These are phyloP conservation scores for Mobula hypostoma DNA, from an alignment of 2,113 vertebrate genomes.

Conservation along the genomic window DNA sequence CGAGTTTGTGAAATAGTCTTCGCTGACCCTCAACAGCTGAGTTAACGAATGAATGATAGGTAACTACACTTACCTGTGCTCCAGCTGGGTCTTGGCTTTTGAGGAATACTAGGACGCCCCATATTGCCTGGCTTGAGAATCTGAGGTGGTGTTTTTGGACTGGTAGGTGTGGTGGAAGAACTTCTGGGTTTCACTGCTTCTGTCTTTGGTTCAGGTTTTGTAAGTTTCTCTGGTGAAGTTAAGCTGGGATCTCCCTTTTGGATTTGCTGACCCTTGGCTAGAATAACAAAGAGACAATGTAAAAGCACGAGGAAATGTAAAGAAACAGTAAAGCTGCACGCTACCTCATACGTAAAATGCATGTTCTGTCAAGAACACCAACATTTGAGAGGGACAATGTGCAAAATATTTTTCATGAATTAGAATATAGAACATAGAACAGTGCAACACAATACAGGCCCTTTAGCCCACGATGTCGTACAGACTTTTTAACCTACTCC, in stretches of 20 bases:
- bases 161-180: slow-evolving; percentile 56
- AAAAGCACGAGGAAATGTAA: neutral
- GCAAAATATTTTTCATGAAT: neutral
- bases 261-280: slow-evolving; percentile 58
- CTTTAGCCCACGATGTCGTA: no score
- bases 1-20: neutral
- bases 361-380: neutral
- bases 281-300: slow-evolving; percentile 40
- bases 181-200: slow-evolving; percentile 63
- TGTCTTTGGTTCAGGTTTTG: slow-evolving; percentile 62
- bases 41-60: neutral
- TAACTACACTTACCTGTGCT: slow-evolving; percentile 66
- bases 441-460: no score
- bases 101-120: slow-evolving; percentile 72
- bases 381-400: neutral
- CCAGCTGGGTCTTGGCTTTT: slow-evolving; percentile 69
- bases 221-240: slow-evolving; percentile 61
- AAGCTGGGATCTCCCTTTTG: slow-evolving; percentile 52
- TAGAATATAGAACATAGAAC: no score
- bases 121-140: slow-evolving; percentile 68
- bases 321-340: neutral
- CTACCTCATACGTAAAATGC: neutral
- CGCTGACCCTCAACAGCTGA: neutral
- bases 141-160: slow-evolving; percentile 73
- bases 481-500: no score